Evolutionary conservation across 2,888 invertebrate species (phyloP), one percentile per base, ranked within the genome.

Genomic region (Harpalus rufipes): DNA sequence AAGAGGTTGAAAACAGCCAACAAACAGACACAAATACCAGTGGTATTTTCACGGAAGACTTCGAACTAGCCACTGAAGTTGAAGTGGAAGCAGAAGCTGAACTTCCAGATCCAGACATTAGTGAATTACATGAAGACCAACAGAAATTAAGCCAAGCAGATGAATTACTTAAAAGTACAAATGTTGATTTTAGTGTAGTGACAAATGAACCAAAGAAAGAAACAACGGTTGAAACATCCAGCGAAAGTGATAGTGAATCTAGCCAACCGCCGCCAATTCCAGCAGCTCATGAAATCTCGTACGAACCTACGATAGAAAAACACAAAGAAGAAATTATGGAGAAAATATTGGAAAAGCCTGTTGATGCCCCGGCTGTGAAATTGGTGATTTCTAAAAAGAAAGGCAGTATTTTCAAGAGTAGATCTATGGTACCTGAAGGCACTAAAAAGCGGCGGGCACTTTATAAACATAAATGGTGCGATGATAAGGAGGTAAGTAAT

Each of bases 401-500:
- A 89, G 97, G 97, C 72, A 97, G 97, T 88, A 97, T 97, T 90
- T 97, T 97, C 89, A 97, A 97, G 89, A 96, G 96, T 89, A 94
- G 97, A 85, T 95, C 95, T 12, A 91, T 95, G 86, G 93, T 94
- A 14, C 93, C 94, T 87, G 94, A 94, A 87, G 94, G 94, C 83
- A 91, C 94, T 86, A 94, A 96, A 88, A 96, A 97, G 90, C 90
- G 94, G 44, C 93, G 96, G 76, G 96, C 96, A 85, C 91, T 97
- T 51, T 97, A 97, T 89, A 96, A 95, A 90, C 97, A 97, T 91
- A 97, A 97, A 91, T 97, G 97, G 97, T 95, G 95, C 87, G 96
- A 96, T 89, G 95, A 96, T 89, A 95, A 93, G 86, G 93, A 93
- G 84, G 91, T 91, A 84, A 86, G 68, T 86, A 44, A 18, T 80